phyloP scores from a whole-genome alignment of 2,797 vertebrate species.

The Gouania willdenowi region DNA sequence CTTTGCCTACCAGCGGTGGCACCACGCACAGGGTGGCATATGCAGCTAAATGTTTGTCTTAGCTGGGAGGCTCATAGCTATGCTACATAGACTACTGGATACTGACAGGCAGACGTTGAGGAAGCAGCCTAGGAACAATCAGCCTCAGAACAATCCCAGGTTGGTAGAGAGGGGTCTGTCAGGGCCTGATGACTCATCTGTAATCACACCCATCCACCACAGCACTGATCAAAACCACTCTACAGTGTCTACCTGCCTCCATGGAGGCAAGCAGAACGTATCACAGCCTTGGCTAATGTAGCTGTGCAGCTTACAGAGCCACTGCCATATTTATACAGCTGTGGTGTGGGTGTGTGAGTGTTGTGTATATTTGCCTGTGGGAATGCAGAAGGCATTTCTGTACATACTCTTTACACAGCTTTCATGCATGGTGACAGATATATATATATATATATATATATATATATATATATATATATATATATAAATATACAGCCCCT shows the following conservation, averaged over 20 bases:
- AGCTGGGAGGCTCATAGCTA: slow-evolving; percentile 32
- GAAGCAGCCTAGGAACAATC: no score
- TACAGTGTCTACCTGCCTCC: slow-evolving; percentile 19
- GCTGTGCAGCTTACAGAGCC: slow-evolving; percentile 29
- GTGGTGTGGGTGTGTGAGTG: slow-evolving; percentile 29
- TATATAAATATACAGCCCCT: no score
- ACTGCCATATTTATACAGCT: slow-evolving; percentile 47
- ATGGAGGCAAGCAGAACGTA: slow-evolving; percentile 19
- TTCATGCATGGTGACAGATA: not conserved
- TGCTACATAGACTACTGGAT: slow-evolving; percentile 19
- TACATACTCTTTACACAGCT: slow-evolving; percentile 1
- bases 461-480: no score
- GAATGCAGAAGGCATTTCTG: slow-evolving; percentile 21
- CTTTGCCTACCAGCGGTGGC: slow-evolving; percentile 3
- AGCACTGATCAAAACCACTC: slow-evolving; percentile 20
- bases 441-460: no score
- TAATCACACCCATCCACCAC: slow-evolving; percentile 44
- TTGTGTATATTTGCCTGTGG: slow-evolving; percentile 13
- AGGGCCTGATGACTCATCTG: slow-evolving; percentile 20
- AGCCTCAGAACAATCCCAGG: slow-evolving; percentile 23
- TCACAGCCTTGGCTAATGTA: slow-evolving; percentile 19
- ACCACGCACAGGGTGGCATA: slow-evolving; percentile 42
- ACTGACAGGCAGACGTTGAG: slow-evolving; percentile 29
- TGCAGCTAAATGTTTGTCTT: slow-evolving; percentile 53
- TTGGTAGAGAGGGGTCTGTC: slow-evolving; percentile 39